Base-by-base conservation (phyloP, 2,888 invertebrate species). In the Odontomyia ornata region DNA sequence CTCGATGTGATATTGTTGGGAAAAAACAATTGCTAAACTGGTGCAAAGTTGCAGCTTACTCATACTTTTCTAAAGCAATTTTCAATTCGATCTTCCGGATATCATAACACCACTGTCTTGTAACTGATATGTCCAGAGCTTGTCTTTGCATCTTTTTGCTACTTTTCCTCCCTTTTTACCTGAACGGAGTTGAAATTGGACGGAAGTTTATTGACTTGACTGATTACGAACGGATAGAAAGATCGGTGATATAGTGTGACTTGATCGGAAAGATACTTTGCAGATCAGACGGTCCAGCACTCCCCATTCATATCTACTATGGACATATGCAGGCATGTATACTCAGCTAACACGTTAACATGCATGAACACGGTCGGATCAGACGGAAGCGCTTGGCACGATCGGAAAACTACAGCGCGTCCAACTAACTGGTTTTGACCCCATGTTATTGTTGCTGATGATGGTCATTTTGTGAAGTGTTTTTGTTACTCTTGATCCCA, bases 191-290 rank as follows among this genome's bases (percentile, higher is more conserved):
- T 47, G 71, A 72, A 57, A 72, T 73, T 60, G 73, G 73, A 73
- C 73, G 73, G 73, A 73, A 73, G 73, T 73, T 73, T 73, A 73
- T 73, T 73, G 73, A 73, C 73, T 73, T 73, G 73, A 73, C 57
- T 73, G 73, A 73, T 73, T 73, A 73, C 73, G 73, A 21, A 60
- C 73, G 73, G 73, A 73, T 73, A 57, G 73, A 67, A 36, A 43
- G 57, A 43, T 73, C 36, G 47, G 47, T 73, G 36, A 47, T 27
- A 47, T 71, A 43, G 57, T 60, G 23, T 36, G 60, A 23, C 73
- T 73, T 60, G 28, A 36, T 73, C 30, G 21, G 60, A n/a, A 21
- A 57, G 36, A 30, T n/a, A 13, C 13, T 15, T 15, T 23, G 13
- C 60, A 23, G 56, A 73, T 73, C 60, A 28, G 72, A 57, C 25